A percentile compares a stretch with the other conserved stretches of the same genome.
Conservation (phyloP, 2,797 vertebrate genomes). For the Falco novaeseelandiae region DNA sequence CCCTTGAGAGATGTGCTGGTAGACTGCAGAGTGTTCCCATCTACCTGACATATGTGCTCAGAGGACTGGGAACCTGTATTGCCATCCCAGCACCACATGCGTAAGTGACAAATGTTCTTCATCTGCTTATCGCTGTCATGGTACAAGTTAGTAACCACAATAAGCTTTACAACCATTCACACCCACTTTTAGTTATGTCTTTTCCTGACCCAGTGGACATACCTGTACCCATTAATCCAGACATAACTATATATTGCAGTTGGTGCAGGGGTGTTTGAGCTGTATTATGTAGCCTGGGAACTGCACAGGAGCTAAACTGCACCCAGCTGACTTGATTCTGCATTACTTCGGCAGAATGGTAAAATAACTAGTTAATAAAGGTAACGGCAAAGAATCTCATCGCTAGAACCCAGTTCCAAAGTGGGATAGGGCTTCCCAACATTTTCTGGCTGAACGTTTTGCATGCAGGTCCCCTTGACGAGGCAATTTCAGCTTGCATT, state of each 20-base stretch:
- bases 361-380: neutral
- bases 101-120: neutral
- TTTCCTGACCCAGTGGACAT: neutral
- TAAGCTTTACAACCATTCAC: neutral
- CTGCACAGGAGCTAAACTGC: neutral
- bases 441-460: rapidly evolving
- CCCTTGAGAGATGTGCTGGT: neutral
- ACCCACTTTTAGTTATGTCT: neutral
- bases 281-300: neutral
- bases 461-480: neutral
- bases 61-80: neutral
- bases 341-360: neutral
- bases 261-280: neutral
- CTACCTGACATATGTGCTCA: rapidly evolving
- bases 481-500: neutral
- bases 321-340: neutral
- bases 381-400: neutral
- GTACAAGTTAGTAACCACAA: neutral
- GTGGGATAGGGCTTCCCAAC: neutral
- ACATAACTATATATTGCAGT: rapidly evolving
- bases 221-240: neutral
- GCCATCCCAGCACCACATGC: neutral
- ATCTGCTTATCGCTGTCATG: neutral
- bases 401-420: neutral
- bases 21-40: neutral